Evolutionary conservation across 2,797 vertebrate genomes (phyloP).

Genomic region (Avahi laniger): DNA sequence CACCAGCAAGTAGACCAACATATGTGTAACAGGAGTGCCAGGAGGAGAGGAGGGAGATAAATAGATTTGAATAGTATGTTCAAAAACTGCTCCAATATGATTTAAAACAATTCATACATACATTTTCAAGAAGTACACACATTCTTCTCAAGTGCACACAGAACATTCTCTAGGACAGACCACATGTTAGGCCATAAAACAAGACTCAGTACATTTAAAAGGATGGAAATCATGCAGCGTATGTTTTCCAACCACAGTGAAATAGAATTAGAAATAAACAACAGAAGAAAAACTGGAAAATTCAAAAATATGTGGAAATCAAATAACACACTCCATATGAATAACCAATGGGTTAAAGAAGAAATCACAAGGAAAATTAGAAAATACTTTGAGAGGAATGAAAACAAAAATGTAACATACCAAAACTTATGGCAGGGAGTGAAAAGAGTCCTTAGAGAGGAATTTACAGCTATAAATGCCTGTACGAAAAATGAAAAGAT

Average conservation of each 20-base stretch:
- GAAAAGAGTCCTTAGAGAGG: background rate
- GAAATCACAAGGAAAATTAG: slow-evolving; percentile 20
- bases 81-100: background rate
- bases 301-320: background rate
- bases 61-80: background rate
- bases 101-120: background rate
- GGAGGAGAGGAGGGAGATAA: background rate
- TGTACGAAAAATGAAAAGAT: background rate
- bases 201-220: background rate
- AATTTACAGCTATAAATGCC: background rate
- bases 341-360: background rate
- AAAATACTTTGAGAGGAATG: background rate
- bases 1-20: background rate
- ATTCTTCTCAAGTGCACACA: background rate
- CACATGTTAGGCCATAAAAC: background rate
- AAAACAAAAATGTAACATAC: background rate
- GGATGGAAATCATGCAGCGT: background rate
- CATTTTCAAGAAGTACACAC: background rate
- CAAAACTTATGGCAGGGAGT: background rate
- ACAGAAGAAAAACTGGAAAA: background rate
- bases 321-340: background rate
- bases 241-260: background rate
- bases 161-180: background rate
- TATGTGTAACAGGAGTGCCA: rapidly evolving
- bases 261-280: background rate